These are phyloP conservation scores for Fringilla coelebs DNA, from an alignment of 2,797 vertebrate genomes.

Conservation along the genomic window DNA sequence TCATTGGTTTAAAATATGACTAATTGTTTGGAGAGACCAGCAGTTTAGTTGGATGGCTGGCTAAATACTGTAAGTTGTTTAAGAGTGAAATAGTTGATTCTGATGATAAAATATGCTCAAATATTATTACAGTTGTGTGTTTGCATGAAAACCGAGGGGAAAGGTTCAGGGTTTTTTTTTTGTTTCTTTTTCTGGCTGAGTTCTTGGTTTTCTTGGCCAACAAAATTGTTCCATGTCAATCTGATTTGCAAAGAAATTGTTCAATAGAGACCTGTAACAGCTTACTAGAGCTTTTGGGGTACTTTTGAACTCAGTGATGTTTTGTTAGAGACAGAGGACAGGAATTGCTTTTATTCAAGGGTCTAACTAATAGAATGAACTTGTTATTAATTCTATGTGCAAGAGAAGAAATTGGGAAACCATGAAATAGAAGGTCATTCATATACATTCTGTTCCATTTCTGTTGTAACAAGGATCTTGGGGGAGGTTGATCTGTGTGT, in stretches of 20 bases:
- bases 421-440: background rate
- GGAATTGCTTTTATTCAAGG: background rate
- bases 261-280: background rate
- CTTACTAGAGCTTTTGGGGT: background rate
- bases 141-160: constrained; percentile 26
- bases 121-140: constrained; percentile 57
- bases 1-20: constrained; percentile 38
- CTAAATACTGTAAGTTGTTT: background rate
- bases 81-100: constrained; percentile 45
- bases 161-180: background rate
- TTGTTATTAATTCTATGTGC: background rate
- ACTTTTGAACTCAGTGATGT: background rate
- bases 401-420: background rate
- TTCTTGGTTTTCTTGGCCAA: constrained; percentile 55
- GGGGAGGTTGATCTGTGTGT: background rate
- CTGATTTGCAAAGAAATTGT: constrained; percentile 45
- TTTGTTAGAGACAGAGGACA: background rate
- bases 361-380: background rate
- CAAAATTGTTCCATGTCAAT: constrained; percentile 45
- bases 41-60: constrained; percentile 5
- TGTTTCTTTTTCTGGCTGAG: constrained; percentile 15
- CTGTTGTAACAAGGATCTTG: background rate
- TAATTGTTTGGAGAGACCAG: constrained; percentile 30
- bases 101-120: constrained; percentile 37
- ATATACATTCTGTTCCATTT: background rate